Percentiles rank a stretch among this genome's conserved stretches.
These are phyloP conservation scores for Meles meles DNA, from an alignment of 2,113 vertebrate species.

Conservation along the genomic window DNA sequence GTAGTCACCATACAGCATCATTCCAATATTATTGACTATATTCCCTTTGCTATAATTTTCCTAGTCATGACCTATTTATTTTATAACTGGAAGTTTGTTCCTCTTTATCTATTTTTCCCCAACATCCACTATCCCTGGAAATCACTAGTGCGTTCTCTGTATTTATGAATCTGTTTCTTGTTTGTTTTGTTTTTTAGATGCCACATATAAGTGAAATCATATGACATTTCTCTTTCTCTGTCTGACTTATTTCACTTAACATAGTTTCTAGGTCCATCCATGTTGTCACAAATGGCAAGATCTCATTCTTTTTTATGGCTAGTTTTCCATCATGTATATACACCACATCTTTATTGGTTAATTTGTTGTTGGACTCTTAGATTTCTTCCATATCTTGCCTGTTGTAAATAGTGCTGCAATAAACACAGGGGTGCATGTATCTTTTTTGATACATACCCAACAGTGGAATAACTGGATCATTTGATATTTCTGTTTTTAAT, in stretches of 20 bases:
- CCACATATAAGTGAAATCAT: background rate
- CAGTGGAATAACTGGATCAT: background rate
- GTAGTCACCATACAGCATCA: background rate
- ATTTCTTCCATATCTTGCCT: background rate
- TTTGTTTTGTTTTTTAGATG: background rate
- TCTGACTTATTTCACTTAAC: background rate
- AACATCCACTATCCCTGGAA: background rate
- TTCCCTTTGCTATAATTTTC: background rate
- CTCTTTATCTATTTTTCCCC: background rate
- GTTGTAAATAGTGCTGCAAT: background rate
- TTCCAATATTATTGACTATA: background rate
- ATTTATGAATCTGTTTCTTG: background rate
- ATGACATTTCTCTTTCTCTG: background rate
- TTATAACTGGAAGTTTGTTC: background rate
- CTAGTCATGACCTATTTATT: background rate
- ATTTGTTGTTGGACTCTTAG: background rate
- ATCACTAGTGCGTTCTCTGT: background rate
- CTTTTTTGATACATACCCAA: background rate
- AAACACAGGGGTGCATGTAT: background rate
- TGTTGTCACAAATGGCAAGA: background rate
- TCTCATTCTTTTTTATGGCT: background rate
- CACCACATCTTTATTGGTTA: background rate
- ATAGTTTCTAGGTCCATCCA: background rate
- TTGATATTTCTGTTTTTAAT: background rate
- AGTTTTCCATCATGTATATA: background rate